Evolutionary conservation across 64 coral and sea anemone genomes (phyloP), one percentile per base, ranked within the genome.

Genomic region (Pocillopora damicornis): DNA sequence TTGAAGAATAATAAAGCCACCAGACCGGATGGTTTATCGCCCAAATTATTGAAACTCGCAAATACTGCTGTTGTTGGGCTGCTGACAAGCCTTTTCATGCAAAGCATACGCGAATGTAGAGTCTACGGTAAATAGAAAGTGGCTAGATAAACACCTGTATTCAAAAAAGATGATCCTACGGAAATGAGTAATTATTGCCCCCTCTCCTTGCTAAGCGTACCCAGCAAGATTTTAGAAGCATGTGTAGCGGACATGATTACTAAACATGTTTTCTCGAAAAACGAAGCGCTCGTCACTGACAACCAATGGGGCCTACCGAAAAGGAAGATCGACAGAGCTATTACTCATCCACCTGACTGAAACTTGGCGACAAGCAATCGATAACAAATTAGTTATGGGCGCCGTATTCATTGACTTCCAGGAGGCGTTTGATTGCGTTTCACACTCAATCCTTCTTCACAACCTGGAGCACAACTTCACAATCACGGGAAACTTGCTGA

Each of bases 211-310:
- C 30, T 57, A 59, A 78, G 76, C 25, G 20, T 78, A 1, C 76
- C 42, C 76, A 59, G 76, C 51, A 60, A 78, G 76, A 78, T 78
- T 59, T 78, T 78, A 59, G 76, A 78, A 78, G 57, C 20, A 78
- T 78, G 17, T 58, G 76, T 78, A 58, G 76, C 38, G 13, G 76
- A 78, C 76, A 58, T 59, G 8, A 78, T 59, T 78, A 51, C 16
- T 0, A 78, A 59, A 58, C 20, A 60, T 78, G 76, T 78, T 78
- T 78, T 78, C 15, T 64, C 62, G 62, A 18, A 64, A 6, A 78
- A 26, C 20, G 18, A 78, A 60, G 56, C 38, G 0, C 37, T 57
- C 37, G 38, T 78, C 38, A 78, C 37, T 18, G 30, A 30, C 30
- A 30, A 30, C 30, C 30, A 30, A 30, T 30, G 30, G 30, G 30